Base-by-base conservation (phyloP, 2,113 vertebrate species). In the Delphinapterus leucas region DNA sequence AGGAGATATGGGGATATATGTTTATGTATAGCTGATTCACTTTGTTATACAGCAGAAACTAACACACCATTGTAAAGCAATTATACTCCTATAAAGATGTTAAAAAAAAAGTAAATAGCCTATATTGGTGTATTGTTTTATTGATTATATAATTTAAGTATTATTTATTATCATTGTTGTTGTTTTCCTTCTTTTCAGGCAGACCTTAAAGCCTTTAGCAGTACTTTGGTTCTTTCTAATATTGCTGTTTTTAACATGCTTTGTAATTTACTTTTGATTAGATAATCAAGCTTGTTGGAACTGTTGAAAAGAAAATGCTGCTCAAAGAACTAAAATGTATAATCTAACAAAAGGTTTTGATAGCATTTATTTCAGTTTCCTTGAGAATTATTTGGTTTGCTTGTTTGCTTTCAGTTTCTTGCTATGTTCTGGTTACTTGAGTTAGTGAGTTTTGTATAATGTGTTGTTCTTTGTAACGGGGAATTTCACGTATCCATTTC, bases 241-340 rank as follows among this genome's bases (percentile, higher is more conserved):
- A 85, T 38, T 82, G 76, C 49, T 96, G 47, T 65, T 89, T 90
- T 89, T 67, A 95, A n/a, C 13, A 33, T 68, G 63, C 25, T 88
- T 95, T 71, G 2, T 79, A 70, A 81, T 89, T 91, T 89, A 55
- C 23, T 84, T 93, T 93, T 90, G 36, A 76, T 71, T 74, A 88
- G 68, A 23, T 93, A 90, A 79, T 44, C 41, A 88, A 47, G 83
- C 44, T 91, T 65, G 15, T 76, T 83, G 76, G 70, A 84, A 84
- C 60, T 92, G 5, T 89, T 89, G 28, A 79, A 36, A 93, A 79
- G 85, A 53, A 38, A 93, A 80, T 79, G 13, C 28, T 71, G 23
- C 91, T 90, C 63, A 65, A 77, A 93, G 2, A 21, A 68, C 49
- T 68, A 61, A 53, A 68, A 26, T 68, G 18, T 85, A 31, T 71